phyloP scores from a whole-genome alignment of 2,797 vertebrate species.

The Cryptoblepharus egeriae region DNA sequence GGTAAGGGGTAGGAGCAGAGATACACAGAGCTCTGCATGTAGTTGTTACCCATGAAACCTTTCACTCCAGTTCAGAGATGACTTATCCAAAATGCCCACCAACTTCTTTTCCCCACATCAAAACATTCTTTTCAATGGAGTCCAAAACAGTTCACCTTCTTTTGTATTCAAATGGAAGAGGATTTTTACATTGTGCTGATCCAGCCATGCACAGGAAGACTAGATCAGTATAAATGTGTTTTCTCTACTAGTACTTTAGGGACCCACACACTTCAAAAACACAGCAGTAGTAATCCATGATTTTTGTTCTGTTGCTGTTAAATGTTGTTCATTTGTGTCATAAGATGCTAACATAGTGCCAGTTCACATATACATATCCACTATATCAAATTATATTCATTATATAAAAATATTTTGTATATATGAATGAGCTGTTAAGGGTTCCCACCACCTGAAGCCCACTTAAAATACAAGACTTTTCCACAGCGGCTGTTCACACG shows the following conservation, averaged over 20 bases:
- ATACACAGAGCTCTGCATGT: neutral
- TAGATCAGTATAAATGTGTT: neutral
- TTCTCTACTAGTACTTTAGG: neutral
- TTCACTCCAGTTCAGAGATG: neutral
- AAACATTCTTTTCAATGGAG: neutral
- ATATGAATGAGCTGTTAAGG: neutral
- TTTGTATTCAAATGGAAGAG: neutral
- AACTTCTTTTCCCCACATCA: neutral
- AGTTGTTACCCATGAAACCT: neutral
- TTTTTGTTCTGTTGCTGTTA: neutral
- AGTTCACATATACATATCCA: neutral
- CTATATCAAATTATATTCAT: too few relatives aligned
- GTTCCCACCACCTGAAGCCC: neutral
- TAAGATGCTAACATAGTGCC: neutral
- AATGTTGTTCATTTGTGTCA: slow-evolving; percentile 13
- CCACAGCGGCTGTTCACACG: neutral
- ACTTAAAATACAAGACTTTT: neutral
- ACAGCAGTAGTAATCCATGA: neutral
- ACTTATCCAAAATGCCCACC: neutral
- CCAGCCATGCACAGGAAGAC: neutral
- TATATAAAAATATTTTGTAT: neutral
- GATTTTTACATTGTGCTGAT: neutral
- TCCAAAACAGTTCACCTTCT: neutral
- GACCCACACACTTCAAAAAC: neutral
- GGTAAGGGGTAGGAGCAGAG: too few relatives aligned